Percentiles rank a stretch among this genome's conserved stretches.
Evolutionary conservation across 2,888 invertebrate species (phyloP).

Genomic region (Drosophila emarginata): DNA sequence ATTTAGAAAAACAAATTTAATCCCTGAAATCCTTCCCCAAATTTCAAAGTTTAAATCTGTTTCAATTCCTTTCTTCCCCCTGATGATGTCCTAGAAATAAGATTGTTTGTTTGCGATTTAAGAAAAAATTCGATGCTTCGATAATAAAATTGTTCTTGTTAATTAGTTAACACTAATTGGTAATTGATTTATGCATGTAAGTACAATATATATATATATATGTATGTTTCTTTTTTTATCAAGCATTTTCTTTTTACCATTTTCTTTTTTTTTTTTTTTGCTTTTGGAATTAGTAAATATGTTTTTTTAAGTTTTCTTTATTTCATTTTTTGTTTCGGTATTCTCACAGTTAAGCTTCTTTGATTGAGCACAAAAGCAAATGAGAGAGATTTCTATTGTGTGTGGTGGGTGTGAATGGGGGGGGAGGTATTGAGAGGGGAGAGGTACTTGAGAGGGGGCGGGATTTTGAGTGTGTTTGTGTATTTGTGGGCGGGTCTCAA

Average conservation of each 20-base stretch:
- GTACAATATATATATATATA: constrained; percentile 29
- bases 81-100: constrained; percentile 62
- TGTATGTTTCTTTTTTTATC: constrained; percentile 28
- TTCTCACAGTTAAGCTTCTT: constrained; percentile 83
- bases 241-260: constrained; percentile 53
- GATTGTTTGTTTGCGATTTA: constrained; percentile 66
- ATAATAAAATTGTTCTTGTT: constrained; percentile 56
- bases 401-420: constrained; percentile 32
- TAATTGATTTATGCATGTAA: constrained; percentile 22
- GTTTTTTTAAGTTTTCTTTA: constrained; percentile 34
- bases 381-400: constrained; percentile 56
- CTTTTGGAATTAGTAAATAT: constrained; percentile 36
- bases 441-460: constrained; percentile 16
- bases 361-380: constrained; percentile 82
- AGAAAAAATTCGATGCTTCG: constrained; percentile 75
- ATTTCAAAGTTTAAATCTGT: constrained; percentile 81
- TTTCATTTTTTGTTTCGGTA: constrained; percentile 55
- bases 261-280: constrained; percentile 5
- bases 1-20: constrained; percentile 73
- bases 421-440: constrained; percentile 26
- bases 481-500: constrained; percentile 2
- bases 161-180: constrained; percentile 13
- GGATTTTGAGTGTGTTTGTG: background rate
- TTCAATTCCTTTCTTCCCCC: constrained; percentile 34
- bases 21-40: constrained; percentile 83